Conservation (phyloP, 2,888 invertebrate species). For the Lasioglossum calceatum region DNA sequence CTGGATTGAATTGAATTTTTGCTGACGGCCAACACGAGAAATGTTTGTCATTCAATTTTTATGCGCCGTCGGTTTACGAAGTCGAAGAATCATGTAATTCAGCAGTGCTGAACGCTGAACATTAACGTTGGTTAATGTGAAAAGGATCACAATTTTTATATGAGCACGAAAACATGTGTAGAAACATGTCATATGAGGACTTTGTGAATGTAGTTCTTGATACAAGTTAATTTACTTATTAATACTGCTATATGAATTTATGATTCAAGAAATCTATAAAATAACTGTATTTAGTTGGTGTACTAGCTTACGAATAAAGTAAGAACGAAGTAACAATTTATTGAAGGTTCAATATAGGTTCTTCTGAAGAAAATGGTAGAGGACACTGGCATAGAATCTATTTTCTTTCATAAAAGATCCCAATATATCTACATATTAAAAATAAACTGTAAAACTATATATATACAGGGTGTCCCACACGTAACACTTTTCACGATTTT, state of each 20-base stretch:
- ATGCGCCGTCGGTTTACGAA: neutral
- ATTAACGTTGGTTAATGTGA: neutral
- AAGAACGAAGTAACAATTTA: neutral
- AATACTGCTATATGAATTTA: too few relatives aligned
- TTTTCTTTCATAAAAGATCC: neutral
- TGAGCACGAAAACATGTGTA: neutral
- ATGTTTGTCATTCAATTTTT: neutral
- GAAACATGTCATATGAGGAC: neutral
- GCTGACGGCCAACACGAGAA: neutral
- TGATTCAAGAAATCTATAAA: neutral
- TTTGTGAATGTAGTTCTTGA: neutral
- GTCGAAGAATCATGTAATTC: neutral
- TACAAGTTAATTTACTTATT: too few relatives aligned
- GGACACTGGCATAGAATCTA: neutral
- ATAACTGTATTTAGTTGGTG: neutral
- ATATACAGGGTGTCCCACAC: too few relatives aligned
- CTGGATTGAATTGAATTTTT: neutral
- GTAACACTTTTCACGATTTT: too few relatives aligned
- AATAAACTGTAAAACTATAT: neutral
- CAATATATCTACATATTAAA: neutral
- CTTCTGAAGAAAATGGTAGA: neutral
- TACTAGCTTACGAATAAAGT: neutral
- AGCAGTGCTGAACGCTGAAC: neutral
- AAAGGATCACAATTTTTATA: neutral
- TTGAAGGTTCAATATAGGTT: neutral